Evolutionary conservation across 2,113 vertebrate species (phyloP), one percentile per base, ranked within the genome.

Genomic region (Axis porcinus): DNA sequence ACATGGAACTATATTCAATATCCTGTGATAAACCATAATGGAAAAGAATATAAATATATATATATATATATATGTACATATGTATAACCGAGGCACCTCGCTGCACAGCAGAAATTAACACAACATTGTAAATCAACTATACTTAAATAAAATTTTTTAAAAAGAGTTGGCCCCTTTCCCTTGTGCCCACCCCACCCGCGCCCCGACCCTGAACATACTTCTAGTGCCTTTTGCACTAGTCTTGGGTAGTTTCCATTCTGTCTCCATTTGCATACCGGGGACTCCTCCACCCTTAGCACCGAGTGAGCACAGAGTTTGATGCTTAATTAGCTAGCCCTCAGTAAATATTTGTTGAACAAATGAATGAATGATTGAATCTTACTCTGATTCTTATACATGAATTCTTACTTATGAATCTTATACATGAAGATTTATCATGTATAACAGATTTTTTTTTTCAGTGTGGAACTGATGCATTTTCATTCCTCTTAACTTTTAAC

Each of bases 181-280:
- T 23, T 19, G 5, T 17, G 25, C 5, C 25, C 1, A 0, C 25
- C 57, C 21, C 15, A 3, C 15, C 19, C 17, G 7, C 7, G 8
- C 2, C 8, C 2, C 64, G 43, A 19, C 25, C 55, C 17, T 30
- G 25, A 33, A 47, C 57, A 78, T 25, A 76, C 30, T 40, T 89
- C 45, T 7, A 21, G 67, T 3, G 3, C 70, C 50, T 86, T 57
- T 25, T 40, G 23, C 33, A 9, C 62, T 3, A 1, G 57, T 40
- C 33, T 40, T 64, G 52, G 36, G 15, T 60, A 76, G 45, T 62
- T 67, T 40, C 47, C 67, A 27, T 78, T 78, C 85, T 21, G 19
- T n/a, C 43, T 87, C 30, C 36, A 36, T 93, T 7, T 62, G 54
- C 12, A 67, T 8, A 25, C 16, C 13, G 5, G 43, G 79, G 45